These are phyloP conservation scores for Ernsta delagoae DNA, from an alignment of 2,888 invertebrate genomes.

Conservation along the genomic window DNA sequence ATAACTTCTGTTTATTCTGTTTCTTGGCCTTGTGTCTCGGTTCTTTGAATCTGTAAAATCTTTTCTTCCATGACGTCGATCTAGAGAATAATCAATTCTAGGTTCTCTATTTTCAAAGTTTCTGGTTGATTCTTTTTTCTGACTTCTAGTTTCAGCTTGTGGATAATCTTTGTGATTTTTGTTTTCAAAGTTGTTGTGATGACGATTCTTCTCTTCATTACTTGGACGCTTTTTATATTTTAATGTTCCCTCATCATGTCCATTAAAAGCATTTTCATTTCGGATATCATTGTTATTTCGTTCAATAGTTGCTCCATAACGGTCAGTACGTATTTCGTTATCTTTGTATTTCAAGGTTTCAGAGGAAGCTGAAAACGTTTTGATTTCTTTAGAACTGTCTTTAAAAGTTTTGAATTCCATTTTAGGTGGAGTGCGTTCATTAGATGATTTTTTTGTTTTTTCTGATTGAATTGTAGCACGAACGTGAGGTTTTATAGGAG, in stretches of 20 bases:
- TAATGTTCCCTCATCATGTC: constrained; percentile 75
- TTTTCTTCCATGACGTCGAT: constrained; percentile 70
- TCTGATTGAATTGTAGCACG: constrained; percentile 74
- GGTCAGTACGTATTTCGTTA: constrained; percentile 69
- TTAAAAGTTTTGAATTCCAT: constrained; percentile 83
- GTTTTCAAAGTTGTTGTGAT: constrained; percentile 64
- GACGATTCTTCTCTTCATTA: constrained; percentile 72
- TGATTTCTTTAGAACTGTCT: constrained; percentile 78
- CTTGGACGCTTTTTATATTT: constrained; percentile 77
- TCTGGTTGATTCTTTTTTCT: constrained; percentile 65
- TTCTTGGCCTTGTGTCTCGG: constrained; percentile 62
- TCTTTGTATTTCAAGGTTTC: constrained; percentile 81
- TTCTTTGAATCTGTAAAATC: constrained; percentile 68
- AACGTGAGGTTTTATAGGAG: constrained; percentile 78
- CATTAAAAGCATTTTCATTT: constrained; percentile 69
- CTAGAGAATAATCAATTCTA: constrained; percentile 77
- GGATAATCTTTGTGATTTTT: constrained; percentile 70
- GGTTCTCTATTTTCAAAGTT: constrained; percentile 68
- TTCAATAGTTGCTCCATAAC: constrained; percentile 76
- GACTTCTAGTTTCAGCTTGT: constrained; percentile 68
- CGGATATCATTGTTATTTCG: constrained; percentile 68
- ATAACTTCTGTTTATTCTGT: constrained; percentile 70
- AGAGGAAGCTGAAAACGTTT: constrained; percentile 80
- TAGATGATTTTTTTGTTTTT: constrained; percentile 69
- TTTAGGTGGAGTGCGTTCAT: constrained; percentile 73